phyloP scores from a whole-genome alignment of 2,113 vertebrate genomes.

The Leptobrachium leishanense region DNA sequence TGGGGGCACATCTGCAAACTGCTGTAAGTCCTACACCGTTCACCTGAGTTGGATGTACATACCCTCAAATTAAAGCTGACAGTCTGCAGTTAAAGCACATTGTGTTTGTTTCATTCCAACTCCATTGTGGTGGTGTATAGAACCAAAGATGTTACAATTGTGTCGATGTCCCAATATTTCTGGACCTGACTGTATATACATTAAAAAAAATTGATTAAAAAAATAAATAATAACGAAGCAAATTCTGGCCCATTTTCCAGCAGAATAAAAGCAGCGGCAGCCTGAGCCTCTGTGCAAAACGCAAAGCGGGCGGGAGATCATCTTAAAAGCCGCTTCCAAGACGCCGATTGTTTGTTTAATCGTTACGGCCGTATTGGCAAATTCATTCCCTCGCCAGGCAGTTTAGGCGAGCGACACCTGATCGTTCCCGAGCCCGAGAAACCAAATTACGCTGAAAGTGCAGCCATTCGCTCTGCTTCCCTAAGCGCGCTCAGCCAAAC shows the following conservation, averaged over 20 bases:
- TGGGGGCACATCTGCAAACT: no score
- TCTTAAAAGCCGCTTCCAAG: constrained; percentile 34
- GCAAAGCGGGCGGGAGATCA: constrained; percentile 11
- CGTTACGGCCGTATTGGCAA: constrained; percentile 33
- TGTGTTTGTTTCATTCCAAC: no score
- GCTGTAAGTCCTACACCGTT: no score
- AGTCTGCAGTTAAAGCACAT: no score
- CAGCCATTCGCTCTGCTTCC: constrained; percentile 35
- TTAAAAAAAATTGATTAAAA: no score
- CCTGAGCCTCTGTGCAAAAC: constrained; percentile 1
- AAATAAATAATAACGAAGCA: not conserved
- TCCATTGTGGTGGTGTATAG: no score
- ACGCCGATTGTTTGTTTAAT: constrained; percentile 47
- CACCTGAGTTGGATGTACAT: no score
- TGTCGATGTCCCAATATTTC: no score
- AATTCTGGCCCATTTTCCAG: not conserved
- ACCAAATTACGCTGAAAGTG: constrained; percentile 35
- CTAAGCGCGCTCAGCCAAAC: constrained; percentile 24
- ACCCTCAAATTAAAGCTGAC: no score
- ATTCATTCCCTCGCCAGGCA: constrained; percentile 41
- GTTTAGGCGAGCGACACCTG: constrained; percentile 22
- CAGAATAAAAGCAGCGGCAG: not conserved
- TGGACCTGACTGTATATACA: no score
- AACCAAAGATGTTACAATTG: no score
- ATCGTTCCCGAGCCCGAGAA: constrained; percentile 18